Evolutionary conservation across 2,888 invertebrate genomes (phyloP).

Genomic region (Antheraea yamamai): DNA sequence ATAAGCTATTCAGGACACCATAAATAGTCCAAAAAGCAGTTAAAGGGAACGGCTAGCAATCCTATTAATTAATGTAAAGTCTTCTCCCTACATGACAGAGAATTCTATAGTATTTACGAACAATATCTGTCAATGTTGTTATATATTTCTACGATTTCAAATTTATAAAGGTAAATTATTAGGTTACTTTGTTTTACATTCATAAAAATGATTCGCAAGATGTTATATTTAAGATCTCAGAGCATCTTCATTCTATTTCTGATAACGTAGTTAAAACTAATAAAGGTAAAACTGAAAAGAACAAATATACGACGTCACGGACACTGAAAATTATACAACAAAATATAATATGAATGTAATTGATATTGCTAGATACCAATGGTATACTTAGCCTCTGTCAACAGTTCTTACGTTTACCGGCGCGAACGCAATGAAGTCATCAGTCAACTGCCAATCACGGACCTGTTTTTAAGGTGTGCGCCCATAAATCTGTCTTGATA

Average conservation of each 20-base stretch:
- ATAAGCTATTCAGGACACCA: too few relatives aligned
- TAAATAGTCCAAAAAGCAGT: too few relatives aligned
- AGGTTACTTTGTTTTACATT: too few relatives aligned
- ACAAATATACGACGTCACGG: not conserved
- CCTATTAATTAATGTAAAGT: too few relatives aligned
- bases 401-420: slow-evolving; percentile 6
- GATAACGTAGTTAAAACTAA: not conserved
- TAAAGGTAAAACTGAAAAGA: not conserved
- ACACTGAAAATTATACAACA: not conserved
- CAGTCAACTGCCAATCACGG: slow-evolving; percentile 31
- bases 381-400: slow-evolving; percentile 2
- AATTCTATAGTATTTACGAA: too few relatives aligned
- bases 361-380: slow-evolving; percentile 10
- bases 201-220: too few relatives aligned
- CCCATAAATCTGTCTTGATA: slow-evolving; percentile 18
- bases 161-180: too few relatives aligned
- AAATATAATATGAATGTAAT: not conserved
- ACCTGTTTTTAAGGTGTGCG: slow-evolving; percentile 24
- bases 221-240: not conserved
- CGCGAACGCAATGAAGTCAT: slow-evolving; percentile 35
- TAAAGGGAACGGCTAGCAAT: too few relatives aligned
- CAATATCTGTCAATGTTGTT: too few relatives aligned
- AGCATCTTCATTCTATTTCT: not conserved
- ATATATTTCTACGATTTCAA: too few relatives aligned
- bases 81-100: too few relatives aligned